These are phyloP conservation scores for Aromia moschata DNA, from an alignment of 2,888 invertebrate species.

Conservation along the genomic window DNA sequence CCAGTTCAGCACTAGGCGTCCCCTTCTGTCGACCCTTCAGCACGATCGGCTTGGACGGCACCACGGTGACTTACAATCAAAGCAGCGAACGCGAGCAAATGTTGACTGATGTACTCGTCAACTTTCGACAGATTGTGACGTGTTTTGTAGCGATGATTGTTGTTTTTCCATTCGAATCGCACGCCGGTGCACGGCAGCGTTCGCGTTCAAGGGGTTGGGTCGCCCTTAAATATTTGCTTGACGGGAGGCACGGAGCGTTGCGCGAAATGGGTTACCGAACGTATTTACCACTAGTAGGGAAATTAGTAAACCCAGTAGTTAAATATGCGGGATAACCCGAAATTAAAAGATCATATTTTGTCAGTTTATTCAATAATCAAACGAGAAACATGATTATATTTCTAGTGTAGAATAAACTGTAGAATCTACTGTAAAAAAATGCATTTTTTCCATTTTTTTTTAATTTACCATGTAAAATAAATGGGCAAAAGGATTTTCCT, in stretches of 20 bases:
- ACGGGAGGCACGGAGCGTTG: constrained; percentile 26
- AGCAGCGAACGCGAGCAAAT: constrained; percentile 51
- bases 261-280: constrained; percentile 19
- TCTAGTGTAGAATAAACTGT: too few species aligned
- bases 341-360: too few species aligned
- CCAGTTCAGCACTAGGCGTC: not conserved
- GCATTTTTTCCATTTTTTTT: too few species aligned
- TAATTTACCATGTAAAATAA: too few species aligned
- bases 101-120: constrained; percentile 63
- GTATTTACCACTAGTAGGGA: too few species aligned
- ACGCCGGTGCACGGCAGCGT: constrained; percentile 55
- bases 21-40: not conserved
- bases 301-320: too few species aligned
- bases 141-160: constrained; percentile 56
- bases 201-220: too few species aligned
- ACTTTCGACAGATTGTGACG: constrained; percentile 55
- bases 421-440: too few species aligned
- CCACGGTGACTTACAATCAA: constrained; percentile 25
- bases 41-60: not conserved
- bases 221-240: constrained; percentile 28
- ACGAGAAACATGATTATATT: too few species aligned
- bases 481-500: too few species aligned
- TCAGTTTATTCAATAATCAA: too few species aligned
- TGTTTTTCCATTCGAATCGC: constrained; percentile 55
- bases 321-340: too few species aligned